Percentiles rank a stretch among this genome's conserved stretches.
Evolutionary conservation across 2,888 invertebrate genomes (phyloP).

Genomic region (Watsonalla cultraria): DNA sequence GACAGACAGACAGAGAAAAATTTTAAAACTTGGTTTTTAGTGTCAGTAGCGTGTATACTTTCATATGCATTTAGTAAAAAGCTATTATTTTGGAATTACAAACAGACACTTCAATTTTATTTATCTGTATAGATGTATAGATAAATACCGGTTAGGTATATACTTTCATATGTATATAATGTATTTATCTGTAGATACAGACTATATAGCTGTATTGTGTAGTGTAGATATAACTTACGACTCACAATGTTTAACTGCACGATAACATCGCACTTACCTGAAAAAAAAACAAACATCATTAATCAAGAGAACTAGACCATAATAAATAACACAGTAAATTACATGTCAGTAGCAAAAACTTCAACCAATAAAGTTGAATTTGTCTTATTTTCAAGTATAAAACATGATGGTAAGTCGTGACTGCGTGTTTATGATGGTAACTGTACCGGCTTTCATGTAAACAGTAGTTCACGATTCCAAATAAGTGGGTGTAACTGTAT

Average conservation of each 20-base stretch:
- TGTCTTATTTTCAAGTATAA: background rate
- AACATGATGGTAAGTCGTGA: slow-evolving; percentile 9
- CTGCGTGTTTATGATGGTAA: slow-evolving; percentile 5
- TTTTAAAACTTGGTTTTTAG: too few relatives aligned
- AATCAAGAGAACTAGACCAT: background rate
- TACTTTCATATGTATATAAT: too few relatives aligned
- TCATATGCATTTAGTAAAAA: too few relatives aligned
- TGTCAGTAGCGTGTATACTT: too few relatives aligned
- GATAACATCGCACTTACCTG: background rate
- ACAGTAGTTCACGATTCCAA: slow-evolving; percentile 6
- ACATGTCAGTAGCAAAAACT: background rate
- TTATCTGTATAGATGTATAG: too few relatives aligned
- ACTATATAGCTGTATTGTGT: too few relatives aligned
- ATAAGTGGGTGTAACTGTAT: slow-evolving; percentile 2
- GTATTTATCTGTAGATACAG: background rate
- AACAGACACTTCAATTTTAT: too few relatives aligned
- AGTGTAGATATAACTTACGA: too few relatives aligned
- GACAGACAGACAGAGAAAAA: too few relatives aligned
- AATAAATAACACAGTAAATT: background rate
- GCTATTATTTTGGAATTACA: too few relatives aligned
- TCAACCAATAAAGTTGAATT: background rate
- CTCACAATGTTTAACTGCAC: background rate
- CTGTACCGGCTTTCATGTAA: slow-evolving; percentile 8
- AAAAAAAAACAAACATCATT: background rate
- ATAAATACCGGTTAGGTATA: too few relatives aligned